phyloP scores from a whole-genome alignment of 2,888 invertebrate species.

The Cremastinae sp. region DNA sequence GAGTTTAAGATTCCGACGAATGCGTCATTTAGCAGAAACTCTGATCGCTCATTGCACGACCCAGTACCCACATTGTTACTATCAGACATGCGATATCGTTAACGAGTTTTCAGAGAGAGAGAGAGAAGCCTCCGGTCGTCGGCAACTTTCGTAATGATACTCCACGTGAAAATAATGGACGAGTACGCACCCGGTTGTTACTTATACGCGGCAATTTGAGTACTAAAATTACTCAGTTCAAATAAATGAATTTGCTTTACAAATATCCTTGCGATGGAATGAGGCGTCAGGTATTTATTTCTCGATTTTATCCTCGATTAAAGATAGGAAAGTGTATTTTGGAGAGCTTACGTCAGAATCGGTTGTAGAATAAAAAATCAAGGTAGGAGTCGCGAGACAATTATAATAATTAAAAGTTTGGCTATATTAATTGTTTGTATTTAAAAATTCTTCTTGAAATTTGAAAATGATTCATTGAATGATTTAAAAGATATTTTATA shows the following conservation, averaged over 20 bases:
- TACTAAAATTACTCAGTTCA: constrained; percentile 24
- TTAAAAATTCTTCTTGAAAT: too few relatives aligned
- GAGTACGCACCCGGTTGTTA: constrained; percentile 26
- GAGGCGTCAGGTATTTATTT: too few relatives aligned
- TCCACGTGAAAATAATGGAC: constrained; percentile 40
- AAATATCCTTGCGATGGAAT: background rate
- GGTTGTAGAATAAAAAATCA: too few relatives aligned
- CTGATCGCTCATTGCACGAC: constrained; percentile 56
- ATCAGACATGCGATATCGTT: constrained; percentile 62
- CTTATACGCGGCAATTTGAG: constrained; percentile 22
- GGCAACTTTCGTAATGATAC: constrained; percentile 39
- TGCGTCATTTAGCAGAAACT: constrained; percentile 63
- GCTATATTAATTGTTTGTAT: too few relatives aligned
- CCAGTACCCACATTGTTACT: constrained; percentile 48
- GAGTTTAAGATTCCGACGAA: constrained; percentile 14
- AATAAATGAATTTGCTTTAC: background rate
- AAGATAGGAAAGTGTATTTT: too few relatives aligned
- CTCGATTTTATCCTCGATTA: too few relatives aligned
- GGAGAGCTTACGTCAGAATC: too few relatives aligned
- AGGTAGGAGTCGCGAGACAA: too few relatives aligned
- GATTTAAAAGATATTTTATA: too few relatives aligned
- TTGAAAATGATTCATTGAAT: too few relatives aligned
- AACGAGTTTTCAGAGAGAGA: constrained; percentile 30
- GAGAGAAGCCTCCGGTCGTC: constrained; percentile 2
- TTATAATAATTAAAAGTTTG: too few relatives aligned